phyloP scores from a whole-genome alignment of 2,888 invertebrate genomes.

The Drosophila paramelanica region DNA sequence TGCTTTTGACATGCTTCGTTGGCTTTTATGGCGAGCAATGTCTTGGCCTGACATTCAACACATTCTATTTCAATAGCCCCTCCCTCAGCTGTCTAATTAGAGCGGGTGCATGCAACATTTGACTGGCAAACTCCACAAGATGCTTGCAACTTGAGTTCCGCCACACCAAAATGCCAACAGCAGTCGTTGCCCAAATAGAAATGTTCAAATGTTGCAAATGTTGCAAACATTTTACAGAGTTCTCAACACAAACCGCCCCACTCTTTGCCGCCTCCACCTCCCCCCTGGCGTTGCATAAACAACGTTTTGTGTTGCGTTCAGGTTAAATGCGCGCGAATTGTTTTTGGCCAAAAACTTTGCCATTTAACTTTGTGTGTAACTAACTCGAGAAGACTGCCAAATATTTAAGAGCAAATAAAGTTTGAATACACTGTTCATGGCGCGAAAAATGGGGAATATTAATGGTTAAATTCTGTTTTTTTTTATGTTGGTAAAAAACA shows the following conservation, averaged over 20 bases:
- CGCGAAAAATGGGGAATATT: neutral
- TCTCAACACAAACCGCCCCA: neutral
- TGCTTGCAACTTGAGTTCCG: constrained; percentile 32
- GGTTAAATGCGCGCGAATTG: constrained; percentile 81
- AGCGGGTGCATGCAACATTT: constrained; percentile 59
- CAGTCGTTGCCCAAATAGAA: constrained; percentile 38
- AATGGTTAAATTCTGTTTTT: too few species aligned
- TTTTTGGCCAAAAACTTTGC: constrained; percentile 71
- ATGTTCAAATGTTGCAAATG: constrained; percentile 55
- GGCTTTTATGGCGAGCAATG: constrained; percentile 74
- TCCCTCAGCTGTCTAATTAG: constrained; percentile 41
- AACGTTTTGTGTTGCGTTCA: constrained; percentile 75
- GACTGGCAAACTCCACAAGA: constrained; percentile 35
- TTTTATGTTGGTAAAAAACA: too few species aligned
- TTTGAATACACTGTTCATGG: neutral
- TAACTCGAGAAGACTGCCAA: constrained; percentile 62
- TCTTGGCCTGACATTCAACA: constrained; percentile 69
- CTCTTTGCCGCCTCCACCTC: too few species aligned
- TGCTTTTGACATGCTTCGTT: constrained; percentile 77
- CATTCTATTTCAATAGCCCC: constrained; percentile 34
- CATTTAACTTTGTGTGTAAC: constrained; percentile 75
- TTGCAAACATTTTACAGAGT: constrained; percentile 37
- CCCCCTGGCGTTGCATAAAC: constrained; percentile 21
- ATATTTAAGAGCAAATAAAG: constrained; percentile 64
- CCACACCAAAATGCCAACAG: neutral